These are phyloP conservation scores for Tragelaphus oryx DNA, from an alignment of 2,797 vertebrate species.

Conservation along the genomic window DNA sequence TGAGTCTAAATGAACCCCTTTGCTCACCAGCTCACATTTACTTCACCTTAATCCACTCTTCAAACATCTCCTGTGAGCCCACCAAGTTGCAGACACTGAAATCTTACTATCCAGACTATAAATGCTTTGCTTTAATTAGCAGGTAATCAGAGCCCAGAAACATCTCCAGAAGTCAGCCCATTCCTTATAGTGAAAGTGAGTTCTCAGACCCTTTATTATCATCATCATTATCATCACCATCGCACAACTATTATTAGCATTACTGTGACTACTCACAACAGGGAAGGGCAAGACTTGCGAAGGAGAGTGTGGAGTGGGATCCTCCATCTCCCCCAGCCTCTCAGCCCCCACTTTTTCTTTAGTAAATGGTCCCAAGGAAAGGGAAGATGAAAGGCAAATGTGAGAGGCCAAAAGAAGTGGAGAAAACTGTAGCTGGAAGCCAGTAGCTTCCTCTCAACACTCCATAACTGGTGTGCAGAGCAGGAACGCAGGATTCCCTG, in stretches of 20 bases:
- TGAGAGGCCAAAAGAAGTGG: background rate
- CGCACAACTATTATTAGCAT: background rate
- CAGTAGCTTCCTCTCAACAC: background rate
- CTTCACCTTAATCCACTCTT: background rate
- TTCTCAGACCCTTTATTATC: background rate
- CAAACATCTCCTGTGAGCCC: background rate
- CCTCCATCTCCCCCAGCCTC: background rate
- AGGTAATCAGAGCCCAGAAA: background rate
- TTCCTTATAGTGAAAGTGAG: background rate
- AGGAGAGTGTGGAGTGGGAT: background rate
- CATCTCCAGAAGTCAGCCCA: background rate
- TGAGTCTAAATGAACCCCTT: background rate
- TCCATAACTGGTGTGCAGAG: accelerated
- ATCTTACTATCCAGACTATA: background rate
- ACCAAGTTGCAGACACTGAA: background rate
- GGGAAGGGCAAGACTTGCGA: background rate
- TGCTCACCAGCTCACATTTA: no score
- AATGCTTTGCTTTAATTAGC: background rate
- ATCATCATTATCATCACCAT: background rate
- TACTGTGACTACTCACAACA: background rate
- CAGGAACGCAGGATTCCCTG: background rate
- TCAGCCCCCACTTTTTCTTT: background rate
- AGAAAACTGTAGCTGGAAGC: background rate
- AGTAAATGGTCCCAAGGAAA: background rate
- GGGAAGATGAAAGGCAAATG: background rate